Evolutionary conservation across 2,888 invertebrate species (phyloP), one percentile per base, ranked within the genome.

Genomic region (Hypena proboscidalis): DNA sequence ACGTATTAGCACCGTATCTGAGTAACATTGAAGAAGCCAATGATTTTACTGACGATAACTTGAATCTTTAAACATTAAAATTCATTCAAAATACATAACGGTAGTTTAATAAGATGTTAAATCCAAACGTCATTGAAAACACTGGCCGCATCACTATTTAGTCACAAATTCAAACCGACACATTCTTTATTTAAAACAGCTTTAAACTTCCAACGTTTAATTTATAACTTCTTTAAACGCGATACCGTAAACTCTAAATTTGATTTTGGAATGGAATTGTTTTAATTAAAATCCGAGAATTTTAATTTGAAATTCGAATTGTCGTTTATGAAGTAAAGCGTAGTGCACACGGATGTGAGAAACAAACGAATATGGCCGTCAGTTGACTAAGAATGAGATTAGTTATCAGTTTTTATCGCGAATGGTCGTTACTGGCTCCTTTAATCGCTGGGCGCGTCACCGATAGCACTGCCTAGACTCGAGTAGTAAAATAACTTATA

Each of bases 371-470:
- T 81, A 81, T 70, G 74, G 72, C 71, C 72, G 74, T 65, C 68
- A 74, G 80, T 80, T 74, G 69, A 73, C 74, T 76, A 75, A 77
- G 80, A 87, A 77, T 83, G 81, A 86, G 86, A 88, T 88, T 89
- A 75, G 67, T 73, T 79, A 88, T 88, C 88, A 85, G 78, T 78
- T 74, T 81, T 85, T 90, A 89, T 88, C 88, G 82, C 74, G 63
- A 71, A 45, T 65, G 74, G 83, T 85, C 83, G 85, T 85, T 83
- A 83, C 79, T 77, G 70, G 73, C 74, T 86, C 85, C 89, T 88
- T 87, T 85, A 88, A 89, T 88, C 85, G 77, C 67, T 70, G 73
- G 71, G 74, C 80, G 74, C 84, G 85, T 86, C 86, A 83, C 80
- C 82, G 87, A 87, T 88, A 85, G 74, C 68, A 57, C 54, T 35